phyloP scores from a whole-genome alignment of 2,888 invertebrate genomes.

The Sminthurinus aureus region DNA sequence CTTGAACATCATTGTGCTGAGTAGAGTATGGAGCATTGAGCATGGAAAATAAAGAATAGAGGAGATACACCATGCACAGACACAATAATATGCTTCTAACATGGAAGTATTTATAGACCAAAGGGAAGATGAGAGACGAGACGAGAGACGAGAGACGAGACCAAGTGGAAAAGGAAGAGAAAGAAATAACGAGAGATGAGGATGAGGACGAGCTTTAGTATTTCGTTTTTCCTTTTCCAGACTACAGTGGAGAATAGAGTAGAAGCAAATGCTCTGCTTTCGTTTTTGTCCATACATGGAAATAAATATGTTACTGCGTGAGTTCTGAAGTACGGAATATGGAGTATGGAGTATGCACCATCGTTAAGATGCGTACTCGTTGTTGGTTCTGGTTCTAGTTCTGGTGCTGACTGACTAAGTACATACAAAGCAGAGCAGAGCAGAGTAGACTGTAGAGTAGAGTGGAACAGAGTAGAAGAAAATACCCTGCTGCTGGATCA shows the following conservation, averaged over 20 bases:
- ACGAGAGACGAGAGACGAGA: neutral
- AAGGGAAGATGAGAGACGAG: neutral
- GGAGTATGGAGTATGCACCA: slow-evolving; percentile 12
- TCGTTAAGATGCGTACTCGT: slow-evolving; percentile 37
- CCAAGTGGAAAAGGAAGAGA: neutral
- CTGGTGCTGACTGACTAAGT: neutral
- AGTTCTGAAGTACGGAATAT: no score
- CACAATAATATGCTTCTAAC: neutral
- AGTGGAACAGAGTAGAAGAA: slow-evolving; percentile 25
- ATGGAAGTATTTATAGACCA: neutral
- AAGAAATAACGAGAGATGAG: no score
- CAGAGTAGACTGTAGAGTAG: neutral
- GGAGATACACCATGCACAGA: neutral
- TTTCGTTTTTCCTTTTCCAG: slow-evolving; percentile 14
- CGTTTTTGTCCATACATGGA: no score
- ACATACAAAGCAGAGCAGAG: neutral
- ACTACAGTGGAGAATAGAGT: no score
- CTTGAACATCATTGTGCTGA: neutral
- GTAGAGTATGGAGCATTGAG: neutral
- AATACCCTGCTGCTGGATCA: slow-evolving; percentile 28
- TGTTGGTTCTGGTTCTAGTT: no score
- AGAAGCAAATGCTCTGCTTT: slow-evolving; percentile 4
- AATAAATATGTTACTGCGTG: slow-evolving; percentile 26
- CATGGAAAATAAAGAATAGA: no score
- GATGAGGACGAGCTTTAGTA: neutral